Evolutionary conservation across 2,888 invertebrate genomes (phyloP).

Genomic region (Cephus spinipes): DNA sequence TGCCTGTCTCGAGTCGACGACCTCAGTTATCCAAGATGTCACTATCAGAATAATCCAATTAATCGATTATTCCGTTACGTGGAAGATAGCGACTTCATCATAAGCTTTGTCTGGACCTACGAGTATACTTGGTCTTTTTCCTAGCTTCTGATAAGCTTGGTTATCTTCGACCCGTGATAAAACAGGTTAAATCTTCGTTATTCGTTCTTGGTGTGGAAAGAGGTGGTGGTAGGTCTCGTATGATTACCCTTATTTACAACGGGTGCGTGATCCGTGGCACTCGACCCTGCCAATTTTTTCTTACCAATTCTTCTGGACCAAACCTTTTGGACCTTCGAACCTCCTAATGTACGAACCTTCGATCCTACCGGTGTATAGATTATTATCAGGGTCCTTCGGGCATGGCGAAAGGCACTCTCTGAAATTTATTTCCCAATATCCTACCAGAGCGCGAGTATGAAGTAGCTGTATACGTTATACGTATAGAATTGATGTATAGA

Average conservation of each 20-base stretch:
- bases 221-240: background rate
- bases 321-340: background rate
- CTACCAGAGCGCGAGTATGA: background rate
- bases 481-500: background rate
- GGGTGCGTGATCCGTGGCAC: background rate
- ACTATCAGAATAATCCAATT: background rate
- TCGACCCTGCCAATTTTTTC: background rate
- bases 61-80: background rate
- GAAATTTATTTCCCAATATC: background rate
- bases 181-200: background rate
- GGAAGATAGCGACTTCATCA: background rate
- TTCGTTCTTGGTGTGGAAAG: background rate
- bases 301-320: background rate
- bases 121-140: background rate
- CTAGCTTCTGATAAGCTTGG: too few species aligned
- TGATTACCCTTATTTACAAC: background rate
- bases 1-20: background rate
- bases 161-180: too few species aligned
- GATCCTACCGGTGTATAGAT: background rate
- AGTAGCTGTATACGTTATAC: background rate
- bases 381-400: background rate
- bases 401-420: background rate
- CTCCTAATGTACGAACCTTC: background rate
- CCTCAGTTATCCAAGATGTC: background rate
- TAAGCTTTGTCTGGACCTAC: too few species aligned